Evolutionary conservation across 2,797 vertebrate species (phyloP), one percentile per base, ranked within the genome.

Genomic region (Podarcis siculus): DNA sequence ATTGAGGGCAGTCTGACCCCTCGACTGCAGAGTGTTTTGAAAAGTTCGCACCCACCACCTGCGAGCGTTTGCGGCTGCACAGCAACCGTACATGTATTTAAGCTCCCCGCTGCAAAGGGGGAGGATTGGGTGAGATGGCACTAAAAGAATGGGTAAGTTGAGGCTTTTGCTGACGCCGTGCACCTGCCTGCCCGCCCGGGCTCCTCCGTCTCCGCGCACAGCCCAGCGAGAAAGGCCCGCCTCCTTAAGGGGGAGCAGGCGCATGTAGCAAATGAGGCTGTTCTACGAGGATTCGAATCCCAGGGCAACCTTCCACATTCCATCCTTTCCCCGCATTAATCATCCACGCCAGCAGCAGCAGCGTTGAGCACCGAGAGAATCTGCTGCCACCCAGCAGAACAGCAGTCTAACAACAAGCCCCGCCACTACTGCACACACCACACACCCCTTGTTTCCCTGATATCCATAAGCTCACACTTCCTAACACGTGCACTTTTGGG

Each of bases 181-280:
- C 96, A 97, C 96, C 96, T 97, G 96, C 96, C 87, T 86, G 91
- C 91, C 86, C 92, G 42, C 92, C 89, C 91, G 61, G 88, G 91
- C 93, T 91, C 85, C 93, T 91, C 86, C 86, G 91, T 12, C 69
- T 67, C 89, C 76, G 86, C 89, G 90, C 35, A 19, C 8, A 32
- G 69, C 84, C 92, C 32, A 72, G 72, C 85, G 79, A 89, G 87
- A 75, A 92, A 64, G 92, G 91, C 93, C 91, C 91, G 92, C 95
- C 95, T 92, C 94, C 90, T 79, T 35, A 85, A 91, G 91, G 89
- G 76, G 86, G 79, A 78, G 61, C 42, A 45, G 93, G 89, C 90
- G 91, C 90, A 87, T 89, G 92, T 87, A 90, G 93, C 95, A 85
- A 93, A 93, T 85, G 91, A 91, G 94, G 86, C 90, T 86, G 90